These are phyloP conservation scores for Myxocyprinus asiaticus DNA, from an alignment of 2,113 vertebrate genomes.

Conservation along the genomic window DNA sequence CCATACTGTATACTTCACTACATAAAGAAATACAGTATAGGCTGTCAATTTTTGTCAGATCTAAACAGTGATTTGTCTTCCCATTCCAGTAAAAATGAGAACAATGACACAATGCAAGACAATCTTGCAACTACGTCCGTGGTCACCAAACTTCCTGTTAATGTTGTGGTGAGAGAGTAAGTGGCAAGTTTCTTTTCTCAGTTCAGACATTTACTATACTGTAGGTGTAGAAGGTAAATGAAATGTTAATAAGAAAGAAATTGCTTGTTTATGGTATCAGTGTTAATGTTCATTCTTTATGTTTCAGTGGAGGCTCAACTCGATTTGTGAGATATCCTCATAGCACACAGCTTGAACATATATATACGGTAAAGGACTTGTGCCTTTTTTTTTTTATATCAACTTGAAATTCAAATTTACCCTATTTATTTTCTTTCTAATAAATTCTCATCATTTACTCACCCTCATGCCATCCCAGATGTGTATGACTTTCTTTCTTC, in stretches of 20 bases:
- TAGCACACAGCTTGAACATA: slow-evolving; percentile 34
- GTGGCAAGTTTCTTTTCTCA: slow-evolving; percentile 16
- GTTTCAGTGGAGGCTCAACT: slow-evolving; percentile 46
- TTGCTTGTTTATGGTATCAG: background rate
- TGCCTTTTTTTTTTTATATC: background rate
- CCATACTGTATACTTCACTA: background rate
- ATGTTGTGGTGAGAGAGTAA: slow-evolving; percentile 51
- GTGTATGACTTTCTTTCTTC: too few species aligned
- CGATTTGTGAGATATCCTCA: slow-evolving; percentile 40
- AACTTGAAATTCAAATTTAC: background rate
- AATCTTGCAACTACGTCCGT: slow-evolving; percentile 39
- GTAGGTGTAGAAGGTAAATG: background rate
- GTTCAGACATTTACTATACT: background rate
- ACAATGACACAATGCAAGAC: slow-evolving; percentile 47
- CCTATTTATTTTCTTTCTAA: too few species aligned
- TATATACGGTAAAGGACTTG: slow-evolving; percentile 42
- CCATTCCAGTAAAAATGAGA: slow-evolving; percentile 45
- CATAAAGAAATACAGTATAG: too few species aligned
- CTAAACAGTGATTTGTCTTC: background rate
- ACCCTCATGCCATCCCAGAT: too few species aligned
- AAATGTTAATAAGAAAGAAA: background rate
- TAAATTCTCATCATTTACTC: too few species aligned
- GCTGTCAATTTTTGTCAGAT: background rate
- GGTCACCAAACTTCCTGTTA: slow-evolving; percentile 40
- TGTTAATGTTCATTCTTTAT: slow-evolving; percentile 14